phyloP scores from a whole-genome alignment of 2,797 vertebrate species.

The Oreochromis grahami region DNA sequence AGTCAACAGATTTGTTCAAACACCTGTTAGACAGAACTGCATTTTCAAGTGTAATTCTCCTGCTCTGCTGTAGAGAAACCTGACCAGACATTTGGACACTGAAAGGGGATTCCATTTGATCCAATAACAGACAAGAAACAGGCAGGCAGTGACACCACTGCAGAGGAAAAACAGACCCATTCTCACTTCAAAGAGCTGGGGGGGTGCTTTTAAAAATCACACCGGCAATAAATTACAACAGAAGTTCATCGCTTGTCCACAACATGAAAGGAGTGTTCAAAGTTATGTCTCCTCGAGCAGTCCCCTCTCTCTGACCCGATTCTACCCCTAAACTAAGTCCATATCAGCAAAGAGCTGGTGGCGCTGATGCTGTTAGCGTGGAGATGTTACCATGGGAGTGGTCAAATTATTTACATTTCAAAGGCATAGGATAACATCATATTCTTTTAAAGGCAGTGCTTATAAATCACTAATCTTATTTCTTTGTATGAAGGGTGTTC shows the following conservation, averaged over 20 bases:
- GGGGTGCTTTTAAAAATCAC: slow-evolving; percentile 69
- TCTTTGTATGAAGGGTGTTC: neutral
- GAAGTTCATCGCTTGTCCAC: slow-evolving; percentile 67
- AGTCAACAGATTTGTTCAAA: neutral
- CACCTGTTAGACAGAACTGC: slow-evolving; percentile 3
- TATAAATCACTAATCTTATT: slow-evolving; percentile 23
- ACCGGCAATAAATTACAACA: slow-evolving; percentile 72
- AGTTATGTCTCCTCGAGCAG: slow-evolving; percentile 51
- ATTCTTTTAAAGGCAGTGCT: neutral
- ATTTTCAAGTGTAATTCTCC: neutral
- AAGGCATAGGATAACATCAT: slow-evolving; percentile 31
- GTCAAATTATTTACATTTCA: slow-evolving; percentile 67
- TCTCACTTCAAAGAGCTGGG: slow-evolving; percentile 73
- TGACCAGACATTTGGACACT: neutral
- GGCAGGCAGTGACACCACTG: slow-evolving; percentile 55
- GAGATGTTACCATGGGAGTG: slow-evolving; percentile 56
- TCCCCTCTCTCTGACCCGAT: slow-evolving; percentile 33
- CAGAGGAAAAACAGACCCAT: slow-evolving; percentile 66
- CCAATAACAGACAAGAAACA: slow-evolving; percentile 63
- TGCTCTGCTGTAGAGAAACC: neutral
- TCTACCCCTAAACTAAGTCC: slow-evolving; percentile 48
- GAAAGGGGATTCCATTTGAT: slow-evolving; percentile 36
- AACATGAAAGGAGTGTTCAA: slow-evolving; percentile 71
- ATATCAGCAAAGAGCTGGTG: slow-evolving; percentile 35
- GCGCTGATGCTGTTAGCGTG: slow-evolving; percentile 51